phyloP scores from a whole-genome alignment of 2,113 vertebrate genomes.

The Menidia beryllina region DNA sequence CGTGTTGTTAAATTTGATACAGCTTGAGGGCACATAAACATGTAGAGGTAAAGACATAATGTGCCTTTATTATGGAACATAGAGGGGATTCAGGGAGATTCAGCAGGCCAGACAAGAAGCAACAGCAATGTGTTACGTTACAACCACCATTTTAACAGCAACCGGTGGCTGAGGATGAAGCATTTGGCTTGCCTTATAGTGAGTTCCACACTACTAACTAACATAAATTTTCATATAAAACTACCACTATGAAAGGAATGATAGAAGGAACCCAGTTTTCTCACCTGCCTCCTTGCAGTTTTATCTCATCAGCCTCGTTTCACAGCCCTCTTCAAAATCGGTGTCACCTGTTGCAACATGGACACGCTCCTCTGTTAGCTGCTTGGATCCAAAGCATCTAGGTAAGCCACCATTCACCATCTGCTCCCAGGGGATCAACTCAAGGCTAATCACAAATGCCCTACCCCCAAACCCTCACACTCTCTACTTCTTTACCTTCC shows the following conservation, averaged over 20 bases:
- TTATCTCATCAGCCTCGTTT: slow-evolving; percentile 15
- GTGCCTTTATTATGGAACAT: not conserved
- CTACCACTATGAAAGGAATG: not conserved
- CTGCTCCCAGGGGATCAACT: slow-evolving; percentile 75
- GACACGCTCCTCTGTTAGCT: slow-evolving; percentile 33
- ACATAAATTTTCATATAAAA: not conserved
- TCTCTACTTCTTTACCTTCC: slow-evolving; percentile 11
- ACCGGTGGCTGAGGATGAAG: not conserved
- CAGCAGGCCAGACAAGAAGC: not conserved
- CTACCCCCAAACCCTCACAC: slow-evolving; percentile 49
- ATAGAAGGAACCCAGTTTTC: not conserved
- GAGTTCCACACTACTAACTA: not conserved
- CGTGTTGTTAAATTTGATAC: not conserved
- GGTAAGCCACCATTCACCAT: slow-evolving; percentile 76
- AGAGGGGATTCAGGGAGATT: not conserved
- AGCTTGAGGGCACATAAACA: not conserved
- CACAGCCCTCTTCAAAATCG: slow-evolving; percentile 5
- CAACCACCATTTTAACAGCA: no score
- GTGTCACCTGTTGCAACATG: slow-evolving; percentile 22
- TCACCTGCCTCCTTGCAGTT: slow-evolving; percentile 44
- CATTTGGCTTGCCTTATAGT: not conserved
- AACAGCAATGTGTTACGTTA: no score
- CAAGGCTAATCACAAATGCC: slow-evolving; percentile 67
- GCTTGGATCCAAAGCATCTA: slow-evolving; percentile 37
- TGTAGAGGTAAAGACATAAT: not conserved